A percentile compares a stretch with the other conserved stretches of the same genome.
Conservation (phyloP, 2,113 vertebrate species). For the Mola mola region DNA sequence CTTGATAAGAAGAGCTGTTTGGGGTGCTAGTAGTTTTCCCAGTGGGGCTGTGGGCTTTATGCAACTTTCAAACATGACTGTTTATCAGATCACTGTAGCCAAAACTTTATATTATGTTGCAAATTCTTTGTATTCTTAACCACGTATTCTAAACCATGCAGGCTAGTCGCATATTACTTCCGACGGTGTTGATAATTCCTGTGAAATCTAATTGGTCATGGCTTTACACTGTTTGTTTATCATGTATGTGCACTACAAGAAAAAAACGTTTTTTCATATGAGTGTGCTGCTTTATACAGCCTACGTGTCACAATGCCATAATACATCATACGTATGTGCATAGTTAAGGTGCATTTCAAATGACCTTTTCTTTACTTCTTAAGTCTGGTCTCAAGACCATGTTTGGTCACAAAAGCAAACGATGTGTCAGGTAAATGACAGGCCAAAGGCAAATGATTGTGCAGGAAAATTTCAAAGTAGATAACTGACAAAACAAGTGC, state of each 20-base stretch:
- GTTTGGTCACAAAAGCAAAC: too few relatives aligned
- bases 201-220: slow-evolving; percentile 32
- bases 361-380: too few relatives aligned
- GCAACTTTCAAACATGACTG: slow-evolving; percentile 47
- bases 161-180: slow-evolving; percentile 43
- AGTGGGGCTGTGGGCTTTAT: slow-evolving; percentile 3
- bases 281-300: neutral
- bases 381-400: too few relatives aligned
- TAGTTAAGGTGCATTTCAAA: too few relatives aligned
- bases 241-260: neutral
- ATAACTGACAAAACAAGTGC: too few relatives aligned
- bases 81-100: slow-evolving; percentile 36
- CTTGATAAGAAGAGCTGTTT: slow-evolving; percentile 43
- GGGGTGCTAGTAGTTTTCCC: slow-evolving; percentile 40
- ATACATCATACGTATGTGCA: too few relatives aligned
- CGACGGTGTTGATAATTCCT: slow-evolving; percentile 39
- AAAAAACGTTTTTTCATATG: too few relatives aligned
- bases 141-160: slow-evolving; percentile 35
- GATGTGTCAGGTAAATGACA: too few relatives aligned
- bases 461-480: too few relatives aligned
- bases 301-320: too few relatives aligned
- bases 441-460: too few relatives aligned
- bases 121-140: slow-evolving; percentile 45
- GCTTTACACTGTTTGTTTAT: slow-evolving; percentile 27
- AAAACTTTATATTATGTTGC: slow-evolving; percentile 43